Base-by-base conservation (phyloP, 2,888 invertebrate genomes). In the Abscondita cerata region DNA sequence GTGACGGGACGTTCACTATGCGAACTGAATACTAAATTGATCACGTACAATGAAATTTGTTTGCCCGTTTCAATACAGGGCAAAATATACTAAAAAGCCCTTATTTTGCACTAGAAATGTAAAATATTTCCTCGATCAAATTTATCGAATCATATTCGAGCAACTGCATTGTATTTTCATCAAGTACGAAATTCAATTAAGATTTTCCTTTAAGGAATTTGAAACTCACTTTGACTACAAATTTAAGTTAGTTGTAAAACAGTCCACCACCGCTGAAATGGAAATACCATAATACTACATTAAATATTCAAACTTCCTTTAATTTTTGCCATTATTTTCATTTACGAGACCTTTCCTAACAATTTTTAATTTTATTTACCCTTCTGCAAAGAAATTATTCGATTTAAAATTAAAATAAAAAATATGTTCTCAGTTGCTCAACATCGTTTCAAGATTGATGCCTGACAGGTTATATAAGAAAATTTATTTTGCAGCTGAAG, bases 11-110 rank as follows among this genome's bases (percentile, higher is more conserved):
- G 70, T 54, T 53, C 59, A 47, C 55, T 54, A 64, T 65, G 68
- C 56, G 66, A 64, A 59, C 62, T 38, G 68, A 65, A 68, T 68
- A 68, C 67, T 52, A 60, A 68, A 68, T 60, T 66, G 68, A 68
- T 67, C 68, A 68, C 68, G 68, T 68, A 67, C 62, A 66, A 62
- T 64, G 61, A 70, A 70, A 69, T 68, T 70, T 70, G 67, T 70
- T 70, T 70, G 68, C 62, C 68, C 64, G 65, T 68, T 68, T 68
- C 65, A 59, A 48, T 62, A 64, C 63, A 59, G 61, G 50, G 50
- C 56, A 47, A 62, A 60, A 59, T 62, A 59, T 54, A 5, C 41
- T 13, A 41, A 41, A 41, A 41, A 41, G 15, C 13, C 41, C 15
- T 41, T 9, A 15, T 9, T 25, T 25, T 25, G 25, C 2, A 25